phyloP scores from a whole-genome alignment of 2,797 vertebrate species.

The Melanotaenia pygmaea region DNA sequence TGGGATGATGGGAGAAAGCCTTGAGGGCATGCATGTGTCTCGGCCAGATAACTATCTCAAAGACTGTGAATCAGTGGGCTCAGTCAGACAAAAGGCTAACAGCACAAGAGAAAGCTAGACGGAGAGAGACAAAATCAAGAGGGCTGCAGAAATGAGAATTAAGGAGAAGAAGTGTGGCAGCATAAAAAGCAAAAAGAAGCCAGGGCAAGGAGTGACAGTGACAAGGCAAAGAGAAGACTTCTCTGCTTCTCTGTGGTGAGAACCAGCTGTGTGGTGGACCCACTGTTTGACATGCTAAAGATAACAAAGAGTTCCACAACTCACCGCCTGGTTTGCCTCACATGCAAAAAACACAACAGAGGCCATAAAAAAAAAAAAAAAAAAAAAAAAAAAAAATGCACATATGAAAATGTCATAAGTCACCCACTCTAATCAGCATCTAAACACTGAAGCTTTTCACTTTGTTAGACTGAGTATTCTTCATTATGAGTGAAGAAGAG shows the following conservation, averaged over 20 bases:
- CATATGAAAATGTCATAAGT: slow-evolving; percentile 35
- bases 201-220: neutral
- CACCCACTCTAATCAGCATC: neutral
- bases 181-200: neutral
- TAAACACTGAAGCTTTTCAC: neutral
- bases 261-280: slow-evolving; percentile 66
- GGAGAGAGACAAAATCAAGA: slow-evolving; percentile 30
- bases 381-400: neutral
- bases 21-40: slow-evolving; percentile 66
- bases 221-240: slow-evolving; percentile 36
- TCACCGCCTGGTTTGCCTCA: slow-evolving; percentile 46
- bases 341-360: slow-evolving; percentile 35
- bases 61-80: slow-evolving; percentile 74
- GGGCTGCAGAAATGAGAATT: slow-evolving; percentile 5
- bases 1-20: slow-evolving; percentile 46
- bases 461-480: slow-evolving; percentile 8
- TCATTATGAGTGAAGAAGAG: neutral
- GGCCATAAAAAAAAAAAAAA: slow-evolving; percentile 28
- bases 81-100: slow-evolving; percentile 71
- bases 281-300: slow-evolving; percentile 62
- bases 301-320: slow-evolving; percentile 58
- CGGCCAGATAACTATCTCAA: slow-evolving; percentile 76
- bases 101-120: slow-evolving; percentile 46
- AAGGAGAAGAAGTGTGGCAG: slow-evolving; percentile 23
- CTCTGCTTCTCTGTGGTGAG: slow-evolving; percentile 50